Evolutionary conservation across 2,888 invertebrate genomes (phyloP), one percentile per base, ranked within the genome.

Genomic region (Chydorus sphaericus): DNA sequence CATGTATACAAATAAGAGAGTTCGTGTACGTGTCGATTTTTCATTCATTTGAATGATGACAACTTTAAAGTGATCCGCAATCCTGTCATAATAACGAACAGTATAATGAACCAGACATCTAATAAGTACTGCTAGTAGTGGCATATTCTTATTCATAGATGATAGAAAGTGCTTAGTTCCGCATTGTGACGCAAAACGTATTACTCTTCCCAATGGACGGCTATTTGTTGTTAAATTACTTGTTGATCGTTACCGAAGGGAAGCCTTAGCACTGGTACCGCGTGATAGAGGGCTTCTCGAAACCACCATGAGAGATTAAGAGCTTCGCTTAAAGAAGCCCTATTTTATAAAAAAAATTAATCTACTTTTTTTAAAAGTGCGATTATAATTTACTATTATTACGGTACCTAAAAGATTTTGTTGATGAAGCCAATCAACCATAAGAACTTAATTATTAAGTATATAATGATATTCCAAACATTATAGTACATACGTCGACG

Each of bases 401-500:
- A 16, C 11, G 18, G 16, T 29, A 71, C 72, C 66, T 54, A 71
- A 59, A 26, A 72, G 59, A 57, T 69, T 70, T 58, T 68, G 68
- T 59, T 72, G 71, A 1, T 71, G 69, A 23, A 68, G 68, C 72
- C 52, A 52, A 14, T 52, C 33, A 11, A 52, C 36, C 20, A 52
- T 11, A 18, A 33, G 29, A 2, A 52, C 52, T n/a, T n/a, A n/a
- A 16, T 52, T 52, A 14, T 14, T 4, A 1, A 36, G 31, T 18
- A 52, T 23, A 7, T 36, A 3, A 11, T 6, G 14, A 18, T 16
- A 4, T 5, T 38, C 23, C 3, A 82, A 62, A 56, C 71, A 72
- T 1, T 73, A 68, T 50, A 83, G 77, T 2, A 74, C 75, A 52
- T 75, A 75, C 11, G 77, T 66, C n/a, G n/a, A n/a, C n/a, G n/a